Conservation (phyloP, 2,113 vertebrate species). For the Perognathus longimembris region DNA sequence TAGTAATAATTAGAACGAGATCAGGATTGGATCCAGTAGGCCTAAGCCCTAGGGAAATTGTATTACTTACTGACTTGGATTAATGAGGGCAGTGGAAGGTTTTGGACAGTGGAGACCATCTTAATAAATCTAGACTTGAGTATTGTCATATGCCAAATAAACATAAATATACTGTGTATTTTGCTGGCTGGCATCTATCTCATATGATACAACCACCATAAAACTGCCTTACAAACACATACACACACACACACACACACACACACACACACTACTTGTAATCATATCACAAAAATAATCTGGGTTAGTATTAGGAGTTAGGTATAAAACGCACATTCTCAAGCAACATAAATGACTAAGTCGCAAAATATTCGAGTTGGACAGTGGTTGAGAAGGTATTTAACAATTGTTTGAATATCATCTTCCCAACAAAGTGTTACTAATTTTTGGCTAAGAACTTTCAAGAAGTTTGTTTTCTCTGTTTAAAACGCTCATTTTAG, state of each 20-base stretch:
- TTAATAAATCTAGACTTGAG: not conserved
- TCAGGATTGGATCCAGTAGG: not conserved
- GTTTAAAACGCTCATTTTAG: not conserved
- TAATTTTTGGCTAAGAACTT: not conserved
- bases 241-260: no score
- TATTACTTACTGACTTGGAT: not conserved
- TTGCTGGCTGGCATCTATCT: not conserved
- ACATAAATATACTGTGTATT: not conserved
- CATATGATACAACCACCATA: not conserved
- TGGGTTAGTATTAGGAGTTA: not conserved
- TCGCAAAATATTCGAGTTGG: not conserved
- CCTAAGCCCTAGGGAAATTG: fast-evolving
- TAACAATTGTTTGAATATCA: not conserved
- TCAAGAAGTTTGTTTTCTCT: not conserved
- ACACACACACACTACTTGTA: not conserved
- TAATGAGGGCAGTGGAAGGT: not conserved
- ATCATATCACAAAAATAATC: not conserved
- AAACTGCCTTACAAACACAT: not conserved
- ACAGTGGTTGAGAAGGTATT: not conserved
- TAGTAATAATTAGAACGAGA: not conserved
- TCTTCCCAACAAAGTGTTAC: not conserved
- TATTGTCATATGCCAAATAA: not conserved
- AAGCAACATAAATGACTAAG: not conserved
- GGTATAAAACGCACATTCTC: not conserved
- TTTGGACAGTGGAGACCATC: not conserved